These are phyloP conservation scores for Chelon auratus DNA, from an alignment of 2,797 vertebrate species.

Conservation along the genomic window DNA sequence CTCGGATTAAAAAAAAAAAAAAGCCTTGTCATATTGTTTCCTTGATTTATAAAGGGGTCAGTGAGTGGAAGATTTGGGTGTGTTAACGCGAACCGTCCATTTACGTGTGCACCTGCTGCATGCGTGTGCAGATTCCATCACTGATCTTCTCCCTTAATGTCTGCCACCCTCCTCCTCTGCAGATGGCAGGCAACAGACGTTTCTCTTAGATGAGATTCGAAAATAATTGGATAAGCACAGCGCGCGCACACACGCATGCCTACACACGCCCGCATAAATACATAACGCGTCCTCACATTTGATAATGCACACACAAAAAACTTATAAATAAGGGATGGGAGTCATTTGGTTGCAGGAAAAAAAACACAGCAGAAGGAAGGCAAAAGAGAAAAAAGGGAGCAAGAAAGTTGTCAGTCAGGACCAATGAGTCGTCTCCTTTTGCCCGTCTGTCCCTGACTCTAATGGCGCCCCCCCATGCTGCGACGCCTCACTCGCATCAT, in stretches of 20 bases:
- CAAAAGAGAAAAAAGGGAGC: slow-evolving; percentile 31
- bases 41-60: slow-evolving; percentile 13
- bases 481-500: slow-evolving; percentile 72
- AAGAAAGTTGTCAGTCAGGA: slow-evolving; percentile 75
- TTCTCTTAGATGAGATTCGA: slow-evolving; percentile 75
- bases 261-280: slow-evolving; percentile 42
- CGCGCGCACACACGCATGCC: slow-evolving; percentile 23
- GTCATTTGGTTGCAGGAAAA: slow-evolving; percentile 31
- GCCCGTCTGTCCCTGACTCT: slow-evolving; percentile 72
- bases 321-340: slow-evolving; percentile 44
- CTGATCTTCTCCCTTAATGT: slow-evolving; percentile 68
- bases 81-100: slow-evolving; percentile 5
- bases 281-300: slow-evolving; percentile 40
- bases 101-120: slow-evolving; percentile 15
- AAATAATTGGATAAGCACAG: slow-evolving; percentile 81
- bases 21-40: slow-evolving; percentile 22
- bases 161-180: slow-evolving; percentile 74
- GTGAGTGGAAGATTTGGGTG: neutral
- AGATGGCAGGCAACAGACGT: slow-evolving; percentile 82
- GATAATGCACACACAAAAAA: slow-evolving; percentile 32
- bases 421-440: slow-evolving; percentile 74
- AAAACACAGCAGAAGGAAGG: neutral
- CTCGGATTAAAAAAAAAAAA: neutral
- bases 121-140: slow-evolving; percentile 45
- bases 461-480: slow-evolving; percentile 80